Conservation (phyloP, 2,888 invertebrate species). For the Lasioglossum marginatum region DNA sequence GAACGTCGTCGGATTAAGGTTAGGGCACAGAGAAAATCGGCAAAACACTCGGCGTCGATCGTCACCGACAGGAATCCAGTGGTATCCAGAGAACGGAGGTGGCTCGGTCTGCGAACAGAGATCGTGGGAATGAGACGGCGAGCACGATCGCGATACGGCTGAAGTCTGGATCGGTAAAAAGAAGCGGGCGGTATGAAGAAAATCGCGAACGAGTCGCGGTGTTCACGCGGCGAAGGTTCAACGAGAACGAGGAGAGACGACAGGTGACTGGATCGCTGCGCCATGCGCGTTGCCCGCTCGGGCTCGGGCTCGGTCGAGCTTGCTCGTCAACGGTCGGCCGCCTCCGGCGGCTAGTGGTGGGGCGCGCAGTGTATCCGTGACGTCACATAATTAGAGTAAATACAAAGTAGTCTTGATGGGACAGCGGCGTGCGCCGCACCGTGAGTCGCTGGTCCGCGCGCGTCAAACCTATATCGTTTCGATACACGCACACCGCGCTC, state of each 20-base stretch:
- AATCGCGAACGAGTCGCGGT: slow-evolving; percentile 36
- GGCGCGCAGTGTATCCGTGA: slow-evolving; percentile 85
- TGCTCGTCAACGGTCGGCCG: slow-evolving; percentile 70
- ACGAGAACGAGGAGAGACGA: slow-evolving; percentile 64
- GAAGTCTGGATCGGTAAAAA: neutral
- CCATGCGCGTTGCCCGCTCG: slow-evolving; percentile 73
- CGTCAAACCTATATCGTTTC: slow-evolving; percentile 74
- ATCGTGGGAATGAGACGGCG: neutral
- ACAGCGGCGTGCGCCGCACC: slow-evolving; percentile 87
- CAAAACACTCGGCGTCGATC: neutral
- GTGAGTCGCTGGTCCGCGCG: slow-evolving; percentile 83
- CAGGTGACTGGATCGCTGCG: slow-evolving; percentile 69
- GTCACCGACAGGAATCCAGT: neutral
- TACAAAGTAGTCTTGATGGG: slow-evolving; percentile 89
- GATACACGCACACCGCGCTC: slow-evolving; percentile 71
- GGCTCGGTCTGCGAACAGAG: neutral
- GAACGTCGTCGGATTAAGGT: slow-evolving; percentile 23
- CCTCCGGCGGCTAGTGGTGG: slow-evolving; percentile 70
- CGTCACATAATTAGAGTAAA: slow-evolving; percentile 90
- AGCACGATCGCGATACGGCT: neutral
- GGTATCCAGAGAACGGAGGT: neutral
- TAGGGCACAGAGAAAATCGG: slow-evolving; percentile 26
- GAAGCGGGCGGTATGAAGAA: slow-evolving; percentile 1
- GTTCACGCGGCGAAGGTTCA: slow-evolving; percentile 26
- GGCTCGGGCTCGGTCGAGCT: slow-evolving; percentile 66